phyloP scores from a whole-genome alignment of 2,888 invertebrate species.

The Tipula unca region DNA sequence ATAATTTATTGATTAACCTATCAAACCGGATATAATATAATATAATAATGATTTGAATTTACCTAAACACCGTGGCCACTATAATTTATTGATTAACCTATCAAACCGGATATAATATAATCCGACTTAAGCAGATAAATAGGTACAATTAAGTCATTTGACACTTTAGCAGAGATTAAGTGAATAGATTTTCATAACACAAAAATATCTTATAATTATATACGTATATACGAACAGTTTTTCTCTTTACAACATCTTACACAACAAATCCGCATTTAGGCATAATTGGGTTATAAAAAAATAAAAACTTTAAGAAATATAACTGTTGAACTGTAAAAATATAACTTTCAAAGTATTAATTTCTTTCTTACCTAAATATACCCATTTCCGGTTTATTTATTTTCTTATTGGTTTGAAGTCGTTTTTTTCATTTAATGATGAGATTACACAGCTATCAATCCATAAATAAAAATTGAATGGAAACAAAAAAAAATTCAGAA shows the following conservation, averaged over 20 bases:
- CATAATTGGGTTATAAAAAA: not conserved
- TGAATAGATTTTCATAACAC: not conserved
- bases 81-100: not conserved
- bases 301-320: not conserved
- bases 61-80: too few species aligned
- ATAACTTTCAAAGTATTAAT: slow-evolving; percentile 14
- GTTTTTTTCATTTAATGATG: slow-evolving; percentile 2
- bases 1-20: not conserved
- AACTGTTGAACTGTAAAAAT: slow-evolving; percentile 8
- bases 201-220: not conserved
- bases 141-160: not conserved
- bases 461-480: not conserved
- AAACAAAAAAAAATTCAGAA: not conserved
- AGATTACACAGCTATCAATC: slow-evolving; percentile 14
- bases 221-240: not conserved
- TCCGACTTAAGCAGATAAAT: not conserved
- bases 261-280: not conserved
- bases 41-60: too few species aligned
- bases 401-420: not conserved
- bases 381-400: slow-evolving; percentile 8
- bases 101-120: not conserved
- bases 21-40: not conserved
- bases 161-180: not conserved
- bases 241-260: not conserved
- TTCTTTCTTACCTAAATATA: slow-evolving; percentile 2